Conservation (phyloP, 92 coral and sea anemone genomes). For the Isaurus tuberculatus region DNA sequence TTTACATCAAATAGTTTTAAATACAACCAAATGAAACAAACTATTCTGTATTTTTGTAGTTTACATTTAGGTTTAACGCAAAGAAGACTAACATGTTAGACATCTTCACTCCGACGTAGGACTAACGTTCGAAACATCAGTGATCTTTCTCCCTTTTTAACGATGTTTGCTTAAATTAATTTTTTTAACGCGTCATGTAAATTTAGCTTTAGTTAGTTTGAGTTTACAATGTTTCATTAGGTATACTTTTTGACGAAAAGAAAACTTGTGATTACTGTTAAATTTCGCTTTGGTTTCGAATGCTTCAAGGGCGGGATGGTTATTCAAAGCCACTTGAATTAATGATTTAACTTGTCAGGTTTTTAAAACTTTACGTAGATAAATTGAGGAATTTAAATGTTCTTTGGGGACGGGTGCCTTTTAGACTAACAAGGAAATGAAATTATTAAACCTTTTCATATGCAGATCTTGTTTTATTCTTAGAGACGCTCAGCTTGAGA, state of each 20-base stretch:
- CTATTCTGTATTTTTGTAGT: background rate
- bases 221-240: too few relatives aligned
- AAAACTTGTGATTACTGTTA: background rate
- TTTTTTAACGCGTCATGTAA: too few relatives aligned
- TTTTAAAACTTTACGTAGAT: background rate
- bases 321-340: background rate
- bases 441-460: conserved; percentile 9
- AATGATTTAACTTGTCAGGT: background rate
- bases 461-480: conserved; percentile 11
- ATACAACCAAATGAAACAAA: background rate
- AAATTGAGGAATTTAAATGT: background rate
- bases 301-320: background rate
- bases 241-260: background rate
- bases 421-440: conserved; percentile 30
- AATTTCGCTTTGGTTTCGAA: background rate
- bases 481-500: background rate
- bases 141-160: too few relatives aligned
- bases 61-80: too few relatives aligned
- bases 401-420: conserved; percentile 8
- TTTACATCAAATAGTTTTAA: background rate
- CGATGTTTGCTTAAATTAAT: too few relatives aligned
- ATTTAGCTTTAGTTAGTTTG: too few relatives aligned
- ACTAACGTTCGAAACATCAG: too few relatives aligned
- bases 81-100: too few relatives aligned
- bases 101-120: too few relatives aligned